Base-by-base conservation (phyloP, 2,797 vertebrate species). In the Telmatherina bonti region DNA sequence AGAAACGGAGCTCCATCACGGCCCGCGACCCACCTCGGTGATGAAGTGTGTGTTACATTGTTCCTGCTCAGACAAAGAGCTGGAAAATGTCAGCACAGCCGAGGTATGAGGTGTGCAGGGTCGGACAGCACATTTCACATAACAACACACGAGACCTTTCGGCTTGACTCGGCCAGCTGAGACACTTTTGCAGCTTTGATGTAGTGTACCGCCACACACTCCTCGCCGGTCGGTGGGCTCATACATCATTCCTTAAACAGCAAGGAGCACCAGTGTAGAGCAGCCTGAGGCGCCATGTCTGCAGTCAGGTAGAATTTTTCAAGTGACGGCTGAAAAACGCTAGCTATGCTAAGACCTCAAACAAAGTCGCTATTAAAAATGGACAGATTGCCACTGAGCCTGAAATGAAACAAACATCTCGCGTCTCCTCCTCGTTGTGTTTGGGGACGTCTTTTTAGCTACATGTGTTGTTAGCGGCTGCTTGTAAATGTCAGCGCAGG, bases 161-260 rank as follows among this genome's bases (percentile, higher is more conserved):
- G 16, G 80, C 72, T 38, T 27, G 24, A 78, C 47, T 54, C 35
- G n/a, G 4, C 36, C 49, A 57, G 61, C 62, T 36, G 30, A 61
- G 63, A 61, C 72, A 79, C 70, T 49, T 63, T 57, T 63, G 68
- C 52, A 5, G 18, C 31, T 67, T 45, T 87, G 81, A 88, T 89
- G 65, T 67, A 84, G 71, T 63, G 68, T 57, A 38, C 38, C 59
- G 8, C 63, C 66, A 55, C 55, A 36, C 74, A 18, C 58, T 63
- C 51, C 60, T 56, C 2, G 1, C 24, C 33, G 10, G 55, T 63
- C 22, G 67, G 79, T 55, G 76, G 81, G 63, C 79, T 85, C 83
- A 82, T 89, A 65, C 2, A 77, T 85, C 85, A 83, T 62, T 68
- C 9, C n/a, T 70, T 85, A 86, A 86, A 76, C 62, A 35, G 74